These are phyloP conservation scores for Pangasianodon hypophthalmus DNA, from an alignment of 2,113 vertebrate genomes.

Conservation along the genomic window DNA sequence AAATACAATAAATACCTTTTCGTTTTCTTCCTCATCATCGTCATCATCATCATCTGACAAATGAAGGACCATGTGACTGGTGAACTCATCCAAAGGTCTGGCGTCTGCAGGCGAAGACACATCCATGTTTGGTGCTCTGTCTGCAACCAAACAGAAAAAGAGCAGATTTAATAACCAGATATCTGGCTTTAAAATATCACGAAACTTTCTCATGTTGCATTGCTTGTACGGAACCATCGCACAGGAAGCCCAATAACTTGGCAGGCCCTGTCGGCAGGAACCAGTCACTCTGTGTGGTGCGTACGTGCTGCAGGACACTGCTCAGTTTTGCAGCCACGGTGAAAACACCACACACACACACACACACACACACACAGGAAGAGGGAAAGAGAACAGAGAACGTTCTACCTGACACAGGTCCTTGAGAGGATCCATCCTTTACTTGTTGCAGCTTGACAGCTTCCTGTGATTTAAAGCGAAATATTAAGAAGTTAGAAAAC, in stretches of 20 bases:
- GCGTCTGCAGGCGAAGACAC: not conserved
- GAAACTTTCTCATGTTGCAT: not conserved
- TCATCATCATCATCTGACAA: conserved; percentile 66
- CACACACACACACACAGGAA: not conserved
- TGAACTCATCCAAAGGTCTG: conserved; percentile 22
- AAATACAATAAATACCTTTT: conserved; percentile 27
- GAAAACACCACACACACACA: conserved; percentile 44
- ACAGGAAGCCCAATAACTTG: conserved; percentile 84
- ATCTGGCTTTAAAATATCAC: not conserved
- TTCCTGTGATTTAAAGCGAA: not conserved
- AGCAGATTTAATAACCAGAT: not conserved
- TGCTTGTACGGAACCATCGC: conserved; percentile 92
- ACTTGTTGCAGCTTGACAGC: not conserved
- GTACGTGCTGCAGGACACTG: conserved; percentile 68
- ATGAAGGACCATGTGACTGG: conserved; percentile 60
- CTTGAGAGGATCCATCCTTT: not conserved
- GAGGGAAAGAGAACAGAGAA: not conserved
- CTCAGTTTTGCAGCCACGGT: conserved; percentile 72
- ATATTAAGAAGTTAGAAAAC: not conserved
- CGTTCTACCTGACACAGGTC: conserved; percentile 11
- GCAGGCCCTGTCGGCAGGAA: conserved; percentile 93
- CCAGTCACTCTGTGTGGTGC: conserved; percentile 86
- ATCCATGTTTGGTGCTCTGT: not conserved
- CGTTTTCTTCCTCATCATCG: conserved; percentile 46
- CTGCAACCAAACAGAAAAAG: conserved; percentile 26